These are phyloP conservation scores for Camponotus fellah DNA, from an alignment of 2,888 invertebrate species.

Conservation along the genomic window DNA sequence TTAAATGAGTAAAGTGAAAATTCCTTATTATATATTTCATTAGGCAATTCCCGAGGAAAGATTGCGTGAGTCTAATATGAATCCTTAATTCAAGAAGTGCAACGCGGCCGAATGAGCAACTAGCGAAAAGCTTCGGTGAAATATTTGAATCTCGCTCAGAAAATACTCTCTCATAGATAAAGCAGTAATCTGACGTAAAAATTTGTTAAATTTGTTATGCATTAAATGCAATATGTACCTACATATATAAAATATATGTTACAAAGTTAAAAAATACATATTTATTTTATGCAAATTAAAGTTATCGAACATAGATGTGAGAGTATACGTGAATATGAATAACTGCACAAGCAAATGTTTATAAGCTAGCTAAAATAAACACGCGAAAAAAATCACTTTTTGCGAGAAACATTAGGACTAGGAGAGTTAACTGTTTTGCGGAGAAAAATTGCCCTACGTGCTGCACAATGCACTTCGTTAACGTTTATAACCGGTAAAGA, in stretches of 20 bases:
- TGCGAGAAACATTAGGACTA: background rate
- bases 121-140: background rate
- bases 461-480: slow-evolving; percentile 63
- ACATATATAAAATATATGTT: background rate
- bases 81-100: slow-evolving; percentile 19
- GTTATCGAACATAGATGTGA: background rate
- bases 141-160: slow-evolving; percentile 11
- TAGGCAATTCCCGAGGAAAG: background rate
- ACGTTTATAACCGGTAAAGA: slow-evolving; percentile 64
- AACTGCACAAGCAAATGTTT: background rate
- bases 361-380: background rate
- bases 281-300: background rate
- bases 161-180: background rate
- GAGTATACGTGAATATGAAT: background rate
- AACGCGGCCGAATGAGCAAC: background rate
- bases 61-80: slow-evolving; percentile 11
- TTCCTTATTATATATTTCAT: slow-evolving; percentile 30
- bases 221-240: background rate
- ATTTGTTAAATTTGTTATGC: background rate
- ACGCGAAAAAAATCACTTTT: slow-evolving; percentile 8
- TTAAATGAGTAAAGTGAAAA: slow-evolving; percentile 59
- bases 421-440: slow-evolving; percentile 22
- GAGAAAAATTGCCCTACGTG: slow-evolving; percentile 17
- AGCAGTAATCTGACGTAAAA: background rate
- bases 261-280: background rate